Base-by-base conservation (phyloP, 2,888 invertebrate genomes). In the Leptothorax acervorum region DNA sequence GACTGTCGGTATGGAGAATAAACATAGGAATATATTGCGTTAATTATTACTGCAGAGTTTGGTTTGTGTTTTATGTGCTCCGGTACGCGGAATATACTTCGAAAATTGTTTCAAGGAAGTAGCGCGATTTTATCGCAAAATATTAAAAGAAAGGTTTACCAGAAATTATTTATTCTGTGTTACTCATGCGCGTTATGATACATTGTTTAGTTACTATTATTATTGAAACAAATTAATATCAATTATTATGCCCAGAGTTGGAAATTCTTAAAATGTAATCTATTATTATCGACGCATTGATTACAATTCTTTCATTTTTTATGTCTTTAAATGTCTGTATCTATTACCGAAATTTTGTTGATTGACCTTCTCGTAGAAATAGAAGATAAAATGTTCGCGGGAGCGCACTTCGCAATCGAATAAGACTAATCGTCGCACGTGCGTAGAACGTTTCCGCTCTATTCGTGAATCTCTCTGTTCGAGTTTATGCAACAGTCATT, bases 71-170 rank as follows among this genome's bases (percentile, higher is more conserved):
- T 35, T 57, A 66, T 76, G n/a, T 62, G 15, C 51, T 39, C 8
- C 53, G 18, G 35, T 23, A 45, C 15, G 45, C 12, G 5, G 18
- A 48, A 57, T 57, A 15, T 48, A 9, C 68, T 23, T 35, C 18
- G 48, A 60, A 71, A 45, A 71, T 18, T 70, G 35, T 48, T 18
- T 42, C 12, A 31, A 35, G 31, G 23, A 31, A 42, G 28, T 31
- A 11, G n/a, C 53, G 0, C 3, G 4, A 65, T 23, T 23, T 23
- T 23, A 23, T 23, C 23, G 23, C 63, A 83, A 86, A 82, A 83
- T 81, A 63, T 60, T 74, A 55, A 55, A 84, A 79, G 74, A 82
- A 82, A 89, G 79, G 85, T 89, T 86, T 82, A 79, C 48, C 68
- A 83, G 66, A 65, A 86, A 85, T 74, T 84, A 82, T 82, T 85